Percentiles rank a stretch among this genome's conserved stretches.
Conservation (phyloP, 1,140 invertebrate genomes). For the Drosophila oshimai region DNA sequence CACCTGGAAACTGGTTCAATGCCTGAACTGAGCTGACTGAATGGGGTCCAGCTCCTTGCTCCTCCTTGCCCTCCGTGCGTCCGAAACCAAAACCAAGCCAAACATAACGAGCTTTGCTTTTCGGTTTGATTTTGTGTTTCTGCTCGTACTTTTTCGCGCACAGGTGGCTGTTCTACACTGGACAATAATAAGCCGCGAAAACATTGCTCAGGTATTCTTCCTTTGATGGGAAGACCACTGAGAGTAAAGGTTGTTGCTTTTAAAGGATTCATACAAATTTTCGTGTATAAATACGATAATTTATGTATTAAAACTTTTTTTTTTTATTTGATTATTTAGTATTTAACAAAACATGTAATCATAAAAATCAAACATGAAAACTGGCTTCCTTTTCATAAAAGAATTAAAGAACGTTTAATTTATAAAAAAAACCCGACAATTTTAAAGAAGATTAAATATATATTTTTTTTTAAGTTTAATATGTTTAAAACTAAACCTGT, state of each 20-base stretch:
- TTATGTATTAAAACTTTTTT: too few species aligned
- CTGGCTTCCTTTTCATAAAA: too few species aligned
- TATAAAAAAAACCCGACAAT: too few species aligned
- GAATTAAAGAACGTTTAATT: too few species aligned
- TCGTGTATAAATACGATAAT: too few species aligned
- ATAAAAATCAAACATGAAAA: too few species aligned
- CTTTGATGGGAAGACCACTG: neutral
- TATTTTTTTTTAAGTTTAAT: too few species aligned
- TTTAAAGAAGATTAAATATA: too few species aligned
- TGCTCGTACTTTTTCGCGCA: constrained; percentile 48
- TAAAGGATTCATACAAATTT: too few species aligned
- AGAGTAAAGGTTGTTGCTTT: neutral
- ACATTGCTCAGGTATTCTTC: constrained; percentile 67
- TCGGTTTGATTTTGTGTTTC: constrained; percentile 67
- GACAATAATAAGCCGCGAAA: constrained; percentile 74
- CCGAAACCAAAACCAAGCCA: constrained; percentile 7
- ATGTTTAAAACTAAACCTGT: too few species aligned
- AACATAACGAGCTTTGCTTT: constrained; percentile 73
- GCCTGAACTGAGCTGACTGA: constrained; percentile 34
- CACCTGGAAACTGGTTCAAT: constrained; percentile 66
- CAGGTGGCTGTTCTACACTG: constrained; percentile 63
- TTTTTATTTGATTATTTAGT: too few species aligned
- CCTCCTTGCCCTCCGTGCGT: neutral
- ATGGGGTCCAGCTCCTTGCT: neutral
- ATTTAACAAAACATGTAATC: too few species aligned